phyloP scores from a whole-genome alignment of 2,113 vertebrate species.

The Microcebus murinus region DNA sequence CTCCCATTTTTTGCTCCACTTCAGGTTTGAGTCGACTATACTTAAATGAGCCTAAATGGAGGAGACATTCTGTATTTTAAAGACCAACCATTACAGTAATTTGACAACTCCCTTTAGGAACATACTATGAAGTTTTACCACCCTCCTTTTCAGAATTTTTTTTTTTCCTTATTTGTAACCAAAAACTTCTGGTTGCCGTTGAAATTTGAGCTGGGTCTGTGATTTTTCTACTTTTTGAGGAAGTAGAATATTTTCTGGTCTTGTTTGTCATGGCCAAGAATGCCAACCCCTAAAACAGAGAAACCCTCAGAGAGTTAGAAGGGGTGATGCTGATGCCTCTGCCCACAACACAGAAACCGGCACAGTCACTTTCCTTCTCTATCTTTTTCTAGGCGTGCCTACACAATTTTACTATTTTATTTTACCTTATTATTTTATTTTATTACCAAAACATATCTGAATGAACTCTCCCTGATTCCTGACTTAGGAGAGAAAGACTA shows the following conservation, averaged over 20 bases:
- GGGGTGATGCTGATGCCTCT: background rate
- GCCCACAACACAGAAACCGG: background rate
- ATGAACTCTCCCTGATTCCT: background rate
- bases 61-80: constrained; percentile 65
- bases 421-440: too few relatives aligned
- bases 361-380: background rate
- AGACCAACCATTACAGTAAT: constrained; percentile 36
- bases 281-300: constrained; percentile 7
- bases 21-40: background rate
- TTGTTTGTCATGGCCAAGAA: constrained; percentile 29
- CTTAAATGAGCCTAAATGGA: constrained; percentile 49
- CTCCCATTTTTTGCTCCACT: constrained; percentile 24
- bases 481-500: background rate
- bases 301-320: background rate
- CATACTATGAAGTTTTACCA: background rate
- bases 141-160: constrained; percentile 54
- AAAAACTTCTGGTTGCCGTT: constrained; percentile 34
- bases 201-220: constrained; percentile 39
- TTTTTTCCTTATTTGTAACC: constrained; percentile 70
- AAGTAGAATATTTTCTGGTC: constrained; percentile 51
- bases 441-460: background rate
- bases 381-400: background rate
- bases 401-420: background rate
- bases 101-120: constrained; percentile 29
- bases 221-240: constrained; percentile 41